Evolutionary conservation across 1,140 invertebrate genomes (phyloP).

Genomic region (Zophobas atratus): DNA sequence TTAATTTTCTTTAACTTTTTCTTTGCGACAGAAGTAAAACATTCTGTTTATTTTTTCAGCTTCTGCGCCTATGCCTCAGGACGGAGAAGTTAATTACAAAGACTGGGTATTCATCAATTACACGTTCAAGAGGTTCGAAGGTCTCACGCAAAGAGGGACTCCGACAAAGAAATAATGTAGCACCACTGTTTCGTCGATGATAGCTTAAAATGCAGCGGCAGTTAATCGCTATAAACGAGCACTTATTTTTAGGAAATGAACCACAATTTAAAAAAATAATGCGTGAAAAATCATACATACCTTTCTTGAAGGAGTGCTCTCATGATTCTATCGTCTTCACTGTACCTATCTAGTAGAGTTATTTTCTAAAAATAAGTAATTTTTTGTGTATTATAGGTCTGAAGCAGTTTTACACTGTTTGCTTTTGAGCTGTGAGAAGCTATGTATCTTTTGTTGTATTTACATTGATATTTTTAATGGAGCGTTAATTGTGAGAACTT

Average conservation of each 20-base stretch:
- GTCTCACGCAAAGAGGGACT: slow-evolving; percentile 89
- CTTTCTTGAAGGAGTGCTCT: slow-evolving; percentile 42
- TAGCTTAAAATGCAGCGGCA: slow-evolving; percentile 49
- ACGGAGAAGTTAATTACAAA: slow-evolving; percentile 91
- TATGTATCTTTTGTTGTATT: slow-evolving; percentile 57
- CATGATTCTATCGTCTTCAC: slow-evolving; percentile 32
- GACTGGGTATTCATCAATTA: slow-evolving; percentile 99
- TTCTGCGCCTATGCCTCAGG: slow-evolving; percentile 84
- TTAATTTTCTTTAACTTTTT: not conserved
- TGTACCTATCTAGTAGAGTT: slow-evolving; percentile 47
- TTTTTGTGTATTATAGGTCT: slow-evolving; percentile 62
- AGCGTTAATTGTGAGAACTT: slow-evolving; percentile 21
- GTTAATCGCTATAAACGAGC: slow-evolving; percentile 46
- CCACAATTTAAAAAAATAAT: slow-evolving; percentile 18
- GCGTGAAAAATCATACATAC: slow-evolving; percentile 13
- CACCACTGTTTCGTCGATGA: slow-evolving; percentile 46
- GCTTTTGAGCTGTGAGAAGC: slow-evolving; percentile 63
- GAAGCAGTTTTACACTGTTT: slow-evolving; percentile 62
- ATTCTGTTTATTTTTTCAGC: slow-evolving; percentile 73
- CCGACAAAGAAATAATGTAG: slow-evolving; percentile 80
- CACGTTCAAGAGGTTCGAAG: slow-evolving; percentile 99
- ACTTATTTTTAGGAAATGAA: slow-evolving; percentile 61
- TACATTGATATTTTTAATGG: slow-evolving; percentile 44
- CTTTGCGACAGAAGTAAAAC: not conserved
- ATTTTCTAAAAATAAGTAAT: slow-evolving; percentile 61